Conservation (phyloP, 2,888 invertebrate species). For the Morinoia aosen region DNA sequence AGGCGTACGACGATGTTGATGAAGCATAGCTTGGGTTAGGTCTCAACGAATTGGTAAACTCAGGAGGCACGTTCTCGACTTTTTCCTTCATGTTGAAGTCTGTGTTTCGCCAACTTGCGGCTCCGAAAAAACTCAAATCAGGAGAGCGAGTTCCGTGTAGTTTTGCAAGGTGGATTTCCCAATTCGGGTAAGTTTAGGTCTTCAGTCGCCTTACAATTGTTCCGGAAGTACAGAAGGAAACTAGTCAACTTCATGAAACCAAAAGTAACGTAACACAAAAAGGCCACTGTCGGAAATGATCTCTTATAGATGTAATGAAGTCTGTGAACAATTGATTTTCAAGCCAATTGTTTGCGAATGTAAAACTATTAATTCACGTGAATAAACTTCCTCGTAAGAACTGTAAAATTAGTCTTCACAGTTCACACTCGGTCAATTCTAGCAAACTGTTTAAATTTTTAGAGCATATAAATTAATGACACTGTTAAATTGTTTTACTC, state of each 20-base stretch:
- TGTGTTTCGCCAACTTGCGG: background rate
- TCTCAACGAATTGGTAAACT: background rate
- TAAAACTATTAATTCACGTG: background rate
- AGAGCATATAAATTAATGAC: background rate
- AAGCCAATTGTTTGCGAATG: background rate
- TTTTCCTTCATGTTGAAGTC: slow-evolving; percentile 36
- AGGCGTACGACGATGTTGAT: slow-evolving; percentile 45
- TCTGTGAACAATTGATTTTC: background rate
- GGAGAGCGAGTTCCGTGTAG: slow-evolving; percentile 24
- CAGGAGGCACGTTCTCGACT: slow-evolving; percentile 31
- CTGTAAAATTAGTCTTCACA: background rate
- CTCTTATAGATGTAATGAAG: background rate
- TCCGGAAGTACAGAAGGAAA: background rate
- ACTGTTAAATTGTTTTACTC: background rate
- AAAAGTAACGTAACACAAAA: background rate
- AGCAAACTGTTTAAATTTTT: background rate
- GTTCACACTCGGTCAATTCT: background rate
- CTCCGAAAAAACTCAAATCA: background rate
- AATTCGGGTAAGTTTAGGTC: background rate
- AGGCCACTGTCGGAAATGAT: background rate
- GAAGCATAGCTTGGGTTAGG: slow-evolving; percentile 38
- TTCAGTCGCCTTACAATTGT: background rate
- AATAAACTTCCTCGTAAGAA: background rate
- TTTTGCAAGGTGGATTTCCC: background rate
- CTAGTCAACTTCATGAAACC: background rate